Evolutionary conservation across 2,797 vertebrate genomes (phyloP).

Genomic region (Phoeniculus purpureus): DNA sequence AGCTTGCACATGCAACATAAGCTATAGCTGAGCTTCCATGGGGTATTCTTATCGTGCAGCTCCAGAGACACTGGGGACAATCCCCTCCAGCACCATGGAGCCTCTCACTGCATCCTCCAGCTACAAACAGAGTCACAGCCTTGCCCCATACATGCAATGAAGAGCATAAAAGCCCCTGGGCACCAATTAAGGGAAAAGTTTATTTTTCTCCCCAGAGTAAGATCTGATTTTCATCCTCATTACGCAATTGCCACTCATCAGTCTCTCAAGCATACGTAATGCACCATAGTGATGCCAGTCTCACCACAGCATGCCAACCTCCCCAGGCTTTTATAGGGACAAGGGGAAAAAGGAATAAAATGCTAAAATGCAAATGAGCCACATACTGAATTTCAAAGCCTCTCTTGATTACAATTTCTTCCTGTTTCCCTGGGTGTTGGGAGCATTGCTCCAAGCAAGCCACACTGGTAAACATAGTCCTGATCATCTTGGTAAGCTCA

Average conservation of each 20-base stretch:
- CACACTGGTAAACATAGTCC: neutral
- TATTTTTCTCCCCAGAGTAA: neutral
- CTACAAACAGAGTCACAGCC: neutral
- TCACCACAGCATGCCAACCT: neutral
- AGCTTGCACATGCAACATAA: neutral
- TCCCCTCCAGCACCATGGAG: neutral
- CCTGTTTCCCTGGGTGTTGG: neutral
- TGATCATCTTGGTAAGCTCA: neutral
- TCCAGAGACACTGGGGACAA: neutral
- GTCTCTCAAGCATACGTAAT: slow-evolving; percentile 17
- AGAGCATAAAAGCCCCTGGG: accelerated
- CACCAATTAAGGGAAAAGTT: neutral
- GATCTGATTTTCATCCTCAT: slow-evolving; percentile 34
- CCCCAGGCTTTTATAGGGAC: neutral
- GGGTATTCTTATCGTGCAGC: neutral
- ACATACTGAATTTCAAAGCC: slow-evolving; percentile 42
- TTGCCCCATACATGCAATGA: accelerated
- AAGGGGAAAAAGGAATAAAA: neutral
- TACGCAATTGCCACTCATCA: slow-evolving; percentile 1
- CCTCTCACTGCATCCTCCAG: neutral
- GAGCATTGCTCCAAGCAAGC: slow-evolving; percentile 25
- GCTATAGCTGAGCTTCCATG: neutral
- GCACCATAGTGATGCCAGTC: neutral
- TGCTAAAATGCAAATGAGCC: slow-evolving; percentile 43
- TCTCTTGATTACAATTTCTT: slow-evolving; percentile 52